Base-by-base conservation (phyloP, 2,113 vertebrate species). In the Leuciscus idus region DNA sequence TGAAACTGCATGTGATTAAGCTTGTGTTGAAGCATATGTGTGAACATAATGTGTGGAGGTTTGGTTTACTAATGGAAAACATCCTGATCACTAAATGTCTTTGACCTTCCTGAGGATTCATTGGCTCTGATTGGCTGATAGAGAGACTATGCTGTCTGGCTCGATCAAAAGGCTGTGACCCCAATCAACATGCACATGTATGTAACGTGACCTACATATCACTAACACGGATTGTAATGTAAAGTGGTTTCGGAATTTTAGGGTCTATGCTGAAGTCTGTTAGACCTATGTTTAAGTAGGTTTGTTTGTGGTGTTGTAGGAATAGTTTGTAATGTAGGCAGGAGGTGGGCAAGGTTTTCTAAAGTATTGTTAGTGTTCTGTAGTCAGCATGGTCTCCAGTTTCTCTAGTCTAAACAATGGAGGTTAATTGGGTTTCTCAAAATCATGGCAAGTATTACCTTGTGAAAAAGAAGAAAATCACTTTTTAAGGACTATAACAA, bases 31-130 rank as follows among this genome's bases (percentile, higher is more conserved):
- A 52, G 43, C 50, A 30, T 57, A 57, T 57, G 55, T 57, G 36
- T 78, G 39, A 6, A 48, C 23, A 15, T 23, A 43, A 15, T n/a
- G 43, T 55, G 78, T 64, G 23, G 3, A 4, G 4, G 36, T 5
- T 26, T 21, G 10, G 48, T 72, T 39, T 74, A 68, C 23, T 50
- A 59, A 62, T 46, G 52, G 30, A 28, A 26, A 59, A n/a, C 50
- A 74, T 76, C n/a, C 23, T n/a, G 50, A 73, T 61, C 72, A 30
- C 76, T 55, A 64, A 85, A 84, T 23, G 36, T 66, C 39, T 81
- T 72, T 89, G 85, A 87, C 85, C 78, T 87, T 82, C 76, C 70
- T 46, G 33, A 57, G 81, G 59, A 85, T 87, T 86, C 75, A 48
- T 76, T 86, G 83, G 28, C n/a, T 76, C 80, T 81, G 64, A 83